Percentiles rank a stretch among this genome's conserved stretches.
These are phyloP conservation scores for Sigmodon hispidus DNA, from an alignment of 2,113 vertebrate species.

Conservation along the genomic window DNA sequence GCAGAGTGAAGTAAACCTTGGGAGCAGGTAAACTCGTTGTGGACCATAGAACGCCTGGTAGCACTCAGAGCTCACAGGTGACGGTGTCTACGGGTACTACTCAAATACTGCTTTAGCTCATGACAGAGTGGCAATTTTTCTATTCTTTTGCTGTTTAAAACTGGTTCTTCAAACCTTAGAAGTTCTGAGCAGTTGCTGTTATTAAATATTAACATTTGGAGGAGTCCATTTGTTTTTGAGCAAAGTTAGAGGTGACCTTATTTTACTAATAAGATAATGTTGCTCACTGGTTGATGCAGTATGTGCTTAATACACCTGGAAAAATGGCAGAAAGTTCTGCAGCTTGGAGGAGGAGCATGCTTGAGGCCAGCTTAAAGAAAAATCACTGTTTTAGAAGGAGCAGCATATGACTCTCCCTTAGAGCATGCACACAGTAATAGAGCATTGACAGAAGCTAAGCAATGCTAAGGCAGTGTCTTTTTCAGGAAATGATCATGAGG, in stretches of 20 bases:
- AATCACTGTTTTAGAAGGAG: background rate
- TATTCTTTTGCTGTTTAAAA: background rate
- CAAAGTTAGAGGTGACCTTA: background rate
- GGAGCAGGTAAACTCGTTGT: background rate
- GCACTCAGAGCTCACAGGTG: background rate
- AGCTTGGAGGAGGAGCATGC: background rate
- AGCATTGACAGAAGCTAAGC: slow-evolving; percentile 23
- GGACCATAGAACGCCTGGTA: background rate
- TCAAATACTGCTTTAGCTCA: background rate
- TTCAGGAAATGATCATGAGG: slow-evolving; percentile 6
- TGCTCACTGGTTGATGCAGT: background rate
- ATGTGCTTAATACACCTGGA: background rate
- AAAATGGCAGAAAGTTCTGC: background rate
- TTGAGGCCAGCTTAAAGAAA: background rate
- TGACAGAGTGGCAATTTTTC: background rate
- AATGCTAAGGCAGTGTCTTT: background rate
- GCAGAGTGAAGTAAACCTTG: background rate
- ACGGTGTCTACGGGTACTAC: background rate
- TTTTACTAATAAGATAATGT: too few relatives aligned
- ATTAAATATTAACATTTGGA: background rate
- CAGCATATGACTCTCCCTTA: background rate
- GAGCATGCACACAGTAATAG: background rate
- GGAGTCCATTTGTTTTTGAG: background rate
- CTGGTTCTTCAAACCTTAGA: background rate
- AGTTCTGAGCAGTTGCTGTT: background rate